Evolutionary conservation across 2,113 vertebrate genomes (phyloP), one percentile per base, ranked within the genome.

Genomic region (Rhea americana): DNA sequence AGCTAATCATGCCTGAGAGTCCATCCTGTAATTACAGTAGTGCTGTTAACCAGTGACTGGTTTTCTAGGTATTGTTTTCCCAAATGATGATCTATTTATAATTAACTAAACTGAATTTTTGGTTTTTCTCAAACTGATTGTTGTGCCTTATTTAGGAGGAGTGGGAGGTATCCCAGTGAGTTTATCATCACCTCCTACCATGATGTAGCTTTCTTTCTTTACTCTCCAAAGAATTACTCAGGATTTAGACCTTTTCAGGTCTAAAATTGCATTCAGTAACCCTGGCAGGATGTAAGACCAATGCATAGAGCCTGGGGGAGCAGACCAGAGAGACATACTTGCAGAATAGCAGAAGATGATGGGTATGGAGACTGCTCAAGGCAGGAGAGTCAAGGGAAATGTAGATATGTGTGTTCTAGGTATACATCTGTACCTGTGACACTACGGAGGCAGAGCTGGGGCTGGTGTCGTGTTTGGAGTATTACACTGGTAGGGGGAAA

Each of bases 401-500:
- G 12, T 19, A 58, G 12, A 5, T 32, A 5, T 50, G 28, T 56
- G 50, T 58, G 35, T 73, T 39, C 72, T 43, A 35, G 7, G 20
- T n/a, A 48, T 16, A 17, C 13, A 21, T 1, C 1, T 4, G 51
- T 28, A 32, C 11, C 39, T 47, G 32, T 0, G 1, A 32, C 18
- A 45, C 4, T 4, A 24, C 16, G 20, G 26, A 73, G 15, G 37
- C 1, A 1, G 48, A 50, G 14, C 17, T 4, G 7, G 18, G 18
- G 3, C 5, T 8, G 13, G 14, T 11, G 10, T 37, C 7, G 8
- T 24, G 32, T 79, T 25, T 0, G 0, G 65, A 11, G 24, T 81
- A 26, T 66, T 48, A 37, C 8, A 18, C 1, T 20, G 12, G 6
- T 50, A 84, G 65, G 39, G 28, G 21, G 17, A 76, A 93, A 70